Conservation (phyloP, 2,113 vertebrate genomes). For the Nicator chloris region DNA sequence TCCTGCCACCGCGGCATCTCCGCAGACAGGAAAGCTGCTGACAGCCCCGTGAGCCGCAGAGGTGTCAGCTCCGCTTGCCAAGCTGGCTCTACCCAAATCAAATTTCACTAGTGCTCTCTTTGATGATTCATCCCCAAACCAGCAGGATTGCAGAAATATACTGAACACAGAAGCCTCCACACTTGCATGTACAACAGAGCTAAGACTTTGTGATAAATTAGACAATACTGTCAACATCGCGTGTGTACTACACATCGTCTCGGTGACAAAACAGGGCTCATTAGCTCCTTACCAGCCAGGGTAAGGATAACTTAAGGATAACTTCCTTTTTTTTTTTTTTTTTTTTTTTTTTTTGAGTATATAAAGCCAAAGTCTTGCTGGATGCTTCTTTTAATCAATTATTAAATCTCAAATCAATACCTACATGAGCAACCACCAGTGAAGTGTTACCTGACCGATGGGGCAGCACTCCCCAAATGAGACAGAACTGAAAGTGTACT, state of each 20-base stretch:
- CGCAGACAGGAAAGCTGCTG: background rate
- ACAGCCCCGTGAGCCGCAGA: background rate
- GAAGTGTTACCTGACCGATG: conserved; percentile 24
- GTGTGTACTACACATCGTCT: conserved; percentile 20
- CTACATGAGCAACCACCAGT: background rate
- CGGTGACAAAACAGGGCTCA: conserved; percentile 57
- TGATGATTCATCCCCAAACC: conserved; percentile 49
- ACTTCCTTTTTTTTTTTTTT: background rate
- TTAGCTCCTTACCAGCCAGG: conserved; percentile 36
- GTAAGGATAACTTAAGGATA: conserved; percentile 23
- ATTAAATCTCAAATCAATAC: conserved; percentile 49
- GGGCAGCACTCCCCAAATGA: conserved; percentile 17
- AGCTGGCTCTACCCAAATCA: conserved; percentile 21
- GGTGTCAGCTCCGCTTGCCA: background rate
- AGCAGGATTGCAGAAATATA: conserved; percentile 38
- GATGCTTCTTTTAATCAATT: conserved; percentile 61
- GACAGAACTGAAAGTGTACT: conserved; percentile 55
- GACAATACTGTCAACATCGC: conserved; percentile 49
- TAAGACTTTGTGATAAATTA: conserved; percentile 48
- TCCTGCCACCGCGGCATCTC: background rate
- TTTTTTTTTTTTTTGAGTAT: background rate
- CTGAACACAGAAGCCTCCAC: conserved; percentile 38
- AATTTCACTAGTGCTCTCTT: conserved; percentile 25
- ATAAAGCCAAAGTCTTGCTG: conserved; percentile 39
- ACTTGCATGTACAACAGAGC: conserved; percentile 39